These are phyloP conservation scores for Anolis sagrei DNA, from an alignment of 2,113 vertebrate species.

Conservation along the genomic window DNA sequence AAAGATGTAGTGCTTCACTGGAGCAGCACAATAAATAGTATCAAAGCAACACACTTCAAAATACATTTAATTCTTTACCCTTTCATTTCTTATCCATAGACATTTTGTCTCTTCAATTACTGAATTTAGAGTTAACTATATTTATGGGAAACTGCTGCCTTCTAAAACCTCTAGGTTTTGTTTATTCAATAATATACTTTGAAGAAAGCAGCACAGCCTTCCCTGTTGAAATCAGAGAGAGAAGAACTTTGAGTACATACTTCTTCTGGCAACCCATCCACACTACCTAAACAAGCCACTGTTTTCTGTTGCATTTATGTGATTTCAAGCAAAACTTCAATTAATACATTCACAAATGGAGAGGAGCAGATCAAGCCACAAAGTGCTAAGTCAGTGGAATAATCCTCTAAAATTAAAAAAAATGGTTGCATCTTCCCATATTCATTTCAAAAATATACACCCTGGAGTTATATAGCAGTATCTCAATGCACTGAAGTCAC, in stretches of 20 bases:
- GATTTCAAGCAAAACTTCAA: neutral
- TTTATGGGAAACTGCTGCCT: neutral
- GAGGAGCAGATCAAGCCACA: neutral
- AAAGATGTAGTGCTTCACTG: neutral
- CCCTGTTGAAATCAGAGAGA: neutral
- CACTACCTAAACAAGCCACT: neutral
- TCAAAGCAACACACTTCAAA: neutral
- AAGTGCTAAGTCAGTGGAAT: neutral
- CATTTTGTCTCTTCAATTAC: neutral
- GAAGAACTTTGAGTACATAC: neutral
- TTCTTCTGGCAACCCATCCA: too few relatives aligned
- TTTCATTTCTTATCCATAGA: neutral
- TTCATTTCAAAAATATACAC: neutral
- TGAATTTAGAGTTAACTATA: conserved; percentile 10
- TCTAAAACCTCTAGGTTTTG: neutral
- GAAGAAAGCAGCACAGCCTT: neutral
- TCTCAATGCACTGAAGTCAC: neutral
- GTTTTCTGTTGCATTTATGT: neutral
- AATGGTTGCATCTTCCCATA: neutral
- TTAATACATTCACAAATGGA: neutral
- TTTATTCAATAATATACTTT: neutral
- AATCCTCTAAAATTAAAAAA: neutral
- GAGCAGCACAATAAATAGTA: neutral
- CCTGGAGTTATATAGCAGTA: neutral
- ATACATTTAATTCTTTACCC: neutral